Percentiles rank a stretch among this genome's conserved stretches.
phyloP scores from a whole-genome alignment of 1,140 invertebrate species.

The Ostrea edulis region DNA sequence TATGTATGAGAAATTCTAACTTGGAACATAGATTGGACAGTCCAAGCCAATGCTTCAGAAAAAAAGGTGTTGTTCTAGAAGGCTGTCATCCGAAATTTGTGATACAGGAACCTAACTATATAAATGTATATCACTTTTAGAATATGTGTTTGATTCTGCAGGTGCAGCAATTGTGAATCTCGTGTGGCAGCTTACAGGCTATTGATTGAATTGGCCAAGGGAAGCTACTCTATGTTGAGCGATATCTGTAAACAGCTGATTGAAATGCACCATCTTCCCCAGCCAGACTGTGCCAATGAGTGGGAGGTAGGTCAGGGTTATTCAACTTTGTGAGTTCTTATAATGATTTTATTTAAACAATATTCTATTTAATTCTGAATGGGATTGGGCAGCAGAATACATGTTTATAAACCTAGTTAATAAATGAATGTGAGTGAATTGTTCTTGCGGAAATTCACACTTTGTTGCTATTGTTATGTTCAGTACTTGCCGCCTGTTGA shows the following conservation, averaged over 20 bases:
- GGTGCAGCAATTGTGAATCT: slow-evolving; percentile 79
- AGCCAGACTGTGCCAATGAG: slow-evolving; percentile 80
- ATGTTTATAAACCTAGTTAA: no score
- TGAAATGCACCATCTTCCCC: slow-evolving; percentile 80
- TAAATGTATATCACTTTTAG: no score
- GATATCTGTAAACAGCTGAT: slow-evolving; percentile 78
- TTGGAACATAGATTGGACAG: no score
- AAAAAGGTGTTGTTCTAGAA: no score
- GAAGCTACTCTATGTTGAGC: slow-evolving; percentile 76
- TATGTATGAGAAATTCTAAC: no score
- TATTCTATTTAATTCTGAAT: no score
- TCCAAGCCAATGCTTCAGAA: no score
- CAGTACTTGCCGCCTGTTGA: slow-evolving; percentile 78
- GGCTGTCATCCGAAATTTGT: no score
- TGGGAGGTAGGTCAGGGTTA: slow-evolving; percentile 79
- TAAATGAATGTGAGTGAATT: no score
- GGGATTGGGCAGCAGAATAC: no score
- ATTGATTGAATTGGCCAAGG: slow-evolving; percentile 79
- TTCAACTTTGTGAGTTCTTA: neutral
- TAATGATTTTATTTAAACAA: no score
- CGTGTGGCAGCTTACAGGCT: slow-evolving; percentile 80
- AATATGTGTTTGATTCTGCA: slow-evolving; percentile 53
- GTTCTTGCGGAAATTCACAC: neutral
- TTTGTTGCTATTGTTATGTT: slow-evolving; percentile 31
- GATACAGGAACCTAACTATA: no score